Base-by-base conservation (phyloP, 2,113 vertebrate genomes). In the Syngnathoides biaculeatus region DNA sequence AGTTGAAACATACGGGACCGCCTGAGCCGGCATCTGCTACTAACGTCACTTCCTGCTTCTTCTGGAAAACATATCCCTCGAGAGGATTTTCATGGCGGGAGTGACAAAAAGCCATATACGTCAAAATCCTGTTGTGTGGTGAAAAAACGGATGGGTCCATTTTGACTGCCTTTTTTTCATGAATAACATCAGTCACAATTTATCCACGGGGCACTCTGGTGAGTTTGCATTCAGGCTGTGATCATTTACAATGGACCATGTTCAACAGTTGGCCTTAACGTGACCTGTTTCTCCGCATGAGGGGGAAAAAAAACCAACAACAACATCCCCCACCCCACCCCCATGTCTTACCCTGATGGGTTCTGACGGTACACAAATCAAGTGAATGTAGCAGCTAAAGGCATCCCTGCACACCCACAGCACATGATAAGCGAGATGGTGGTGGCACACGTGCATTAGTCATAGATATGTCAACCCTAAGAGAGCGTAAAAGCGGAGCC, bases 321-420 rank as follows among this genome's bases (percentile, higher is more conserved):
- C n/a, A n/a, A n/a, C n/a, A 53, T 38, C 40, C 11, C 13, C n/a
- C n/a, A n/a, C n/a, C n/a, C n/a, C n/a, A n/a, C n/a, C n/a, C 12
- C 9, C 8, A 59, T 59, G 50, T 79, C 70, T 67, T 26, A 26
- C 65, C 77, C 68, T 78, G 60, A 79, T 73, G 61, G 52, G 50
- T 52, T 78, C 65, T 42, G 68, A 73, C 65, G 69, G 30, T 64
- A 45, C 59, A 75, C 75, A 84, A 85, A 84, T 78, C 68, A 74
- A 81, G 67, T 61, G 64, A 77, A 62, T 67, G 43, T 61, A 58
- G 62, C 47, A 22, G 72, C 73, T 68, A 30, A 20, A 58, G 68
- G 57, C 72, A 64, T 0, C 27, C 67, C 67, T 39, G 57, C 45
- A 65, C 69, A 78, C 73, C 59, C 69, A 6, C 68, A 70, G 64